Percentiles rank a stretch among this genome's conserved stretches.
Evolutionary conservation across 2,797 vertebrate species (phyloP).

Genomic region (Phalanger gymnotis): DNA sequence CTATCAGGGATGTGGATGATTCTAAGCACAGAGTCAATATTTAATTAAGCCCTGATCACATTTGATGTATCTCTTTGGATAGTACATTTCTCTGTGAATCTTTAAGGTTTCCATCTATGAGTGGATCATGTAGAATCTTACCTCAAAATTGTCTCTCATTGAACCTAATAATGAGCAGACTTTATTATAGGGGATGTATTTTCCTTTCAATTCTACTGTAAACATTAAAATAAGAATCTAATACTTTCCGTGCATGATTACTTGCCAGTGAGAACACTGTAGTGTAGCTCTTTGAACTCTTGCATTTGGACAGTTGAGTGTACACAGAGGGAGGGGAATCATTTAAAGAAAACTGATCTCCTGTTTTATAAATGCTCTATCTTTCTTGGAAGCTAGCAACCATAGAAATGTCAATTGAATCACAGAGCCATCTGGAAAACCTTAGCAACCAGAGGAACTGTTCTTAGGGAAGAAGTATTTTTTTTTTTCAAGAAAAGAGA

Average conservation of each 20-base stretch:
- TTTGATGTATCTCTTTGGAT: neutral
- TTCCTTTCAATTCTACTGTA: neutral
- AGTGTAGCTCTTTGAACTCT: neutral
- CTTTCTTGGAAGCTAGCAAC: neutral
- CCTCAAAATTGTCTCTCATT: neutral
- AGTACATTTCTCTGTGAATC: neutral
- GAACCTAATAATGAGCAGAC: neutral
- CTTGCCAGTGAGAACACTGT: neutral
- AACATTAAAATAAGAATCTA: neutral
- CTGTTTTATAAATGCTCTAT: neutral
- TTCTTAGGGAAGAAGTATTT: neutral
- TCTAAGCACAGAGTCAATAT: neutral
- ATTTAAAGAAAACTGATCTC: neutral
- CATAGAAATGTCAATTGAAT: neutral
- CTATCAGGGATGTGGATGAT: neutral
- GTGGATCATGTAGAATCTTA: neutral
- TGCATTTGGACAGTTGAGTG: neutral
- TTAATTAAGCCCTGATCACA: neutral
- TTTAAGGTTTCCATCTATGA: neutral
- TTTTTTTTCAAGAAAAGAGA: neutral
- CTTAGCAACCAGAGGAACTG: neutral
- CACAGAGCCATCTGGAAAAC: neutral
- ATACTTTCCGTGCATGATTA: neutral
- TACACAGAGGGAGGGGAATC: neutral
- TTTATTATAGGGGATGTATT: neutral